phyloP scores from a whole-genome alignment of 1,140 invertebrate species.

The Gyrodactylus salaris region DNA sequence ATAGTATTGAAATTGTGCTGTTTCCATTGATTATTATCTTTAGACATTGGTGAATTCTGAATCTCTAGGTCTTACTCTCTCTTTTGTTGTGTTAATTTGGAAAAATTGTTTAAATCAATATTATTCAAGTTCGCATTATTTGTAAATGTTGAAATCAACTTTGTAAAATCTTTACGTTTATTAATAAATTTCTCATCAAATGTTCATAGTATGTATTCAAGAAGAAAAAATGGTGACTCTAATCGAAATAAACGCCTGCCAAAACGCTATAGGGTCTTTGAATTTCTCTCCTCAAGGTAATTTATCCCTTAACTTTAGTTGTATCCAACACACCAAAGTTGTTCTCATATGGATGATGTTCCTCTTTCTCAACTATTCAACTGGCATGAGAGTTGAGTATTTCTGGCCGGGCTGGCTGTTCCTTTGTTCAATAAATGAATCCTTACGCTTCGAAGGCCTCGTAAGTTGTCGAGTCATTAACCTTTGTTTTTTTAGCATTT shows the following conservation, averaged over 20 bases:
- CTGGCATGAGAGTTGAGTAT: conserved; percentile 4
- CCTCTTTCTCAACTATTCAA: neutral
- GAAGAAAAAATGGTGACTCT: neutral
- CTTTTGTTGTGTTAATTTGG: too few relatives aligned
- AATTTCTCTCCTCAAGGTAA: neutral
- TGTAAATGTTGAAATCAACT: neutral
- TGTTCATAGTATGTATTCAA: neutral
- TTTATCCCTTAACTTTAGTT: neutral
- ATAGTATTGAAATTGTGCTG: too few relatives aligned
- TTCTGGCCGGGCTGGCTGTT: conserved; percentile 4
- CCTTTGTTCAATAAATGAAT: conserved; percentile 1
- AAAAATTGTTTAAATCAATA: neutral
- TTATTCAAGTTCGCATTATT: neutral
- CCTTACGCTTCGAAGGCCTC: neutral
- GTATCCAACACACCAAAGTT: neutral
- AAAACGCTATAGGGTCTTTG: neutral
- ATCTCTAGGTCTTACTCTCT: too few relatives aligned
- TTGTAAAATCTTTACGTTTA: neutral
- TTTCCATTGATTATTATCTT: too few relatives aligned
- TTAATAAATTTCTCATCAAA: neutral
- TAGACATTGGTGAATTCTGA: too few relatives aligned
- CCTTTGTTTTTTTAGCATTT: conserved; percentile 40
- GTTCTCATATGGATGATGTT: neutral
- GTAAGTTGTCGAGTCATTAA: conserved; percentile 6
- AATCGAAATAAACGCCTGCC: neutral